These are phyloP conservation scores for Thymelicus acteon DNA, from an alignment of 2,888 invertebrate genomes.

Conservation along the genomic window DNA sequence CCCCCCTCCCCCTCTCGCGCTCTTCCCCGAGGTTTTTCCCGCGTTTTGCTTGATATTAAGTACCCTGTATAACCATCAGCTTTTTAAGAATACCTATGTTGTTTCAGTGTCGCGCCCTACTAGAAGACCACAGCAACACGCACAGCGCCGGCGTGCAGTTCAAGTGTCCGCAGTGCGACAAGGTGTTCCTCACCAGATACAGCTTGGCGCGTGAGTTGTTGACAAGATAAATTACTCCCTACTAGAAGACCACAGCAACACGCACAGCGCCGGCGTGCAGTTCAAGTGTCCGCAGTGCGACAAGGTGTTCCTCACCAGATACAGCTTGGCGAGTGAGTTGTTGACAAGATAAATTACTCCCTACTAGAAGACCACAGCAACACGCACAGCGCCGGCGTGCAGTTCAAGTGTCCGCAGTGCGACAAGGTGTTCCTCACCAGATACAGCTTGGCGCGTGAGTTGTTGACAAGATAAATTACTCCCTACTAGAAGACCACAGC, in stretches of 20 bases:
- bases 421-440: conserved; percentile 51
- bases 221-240: too few species aligned
- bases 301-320: neutral
- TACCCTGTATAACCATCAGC: too few species aligned
- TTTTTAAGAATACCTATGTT: too few species aligned
- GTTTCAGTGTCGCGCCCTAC: conserved; percentile 67
- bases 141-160: conserved; percentile 77
- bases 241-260: too few species aligned
- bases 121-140: conserved; percentile 76
- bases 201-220: neutral
- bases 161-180: conserved; percentile 73
- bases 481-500: conserved; percentile 73
- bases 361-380: conserved; percentile 74
- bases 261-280: too few species aligned
- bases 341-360: conserved; percentile 39
- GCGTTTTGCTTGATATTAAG: too few species aligned
- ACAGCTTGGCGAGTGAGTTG: neutral
- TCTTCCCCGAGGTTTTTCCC: too few species aligned
- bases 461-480: too few species aligned
- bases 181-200: conserved; percentile 41
- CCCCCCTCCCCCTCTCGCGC: too few species aligned
- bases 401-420: conserved; percentile 75
- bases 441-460: neutral
- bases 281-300: too few species aligned
- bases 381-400: conserved; percentile 76